phyloP scores from a whole-genome alignment of 2,113 vertebrate genomes.

The Clinocottus analis region DNA sequence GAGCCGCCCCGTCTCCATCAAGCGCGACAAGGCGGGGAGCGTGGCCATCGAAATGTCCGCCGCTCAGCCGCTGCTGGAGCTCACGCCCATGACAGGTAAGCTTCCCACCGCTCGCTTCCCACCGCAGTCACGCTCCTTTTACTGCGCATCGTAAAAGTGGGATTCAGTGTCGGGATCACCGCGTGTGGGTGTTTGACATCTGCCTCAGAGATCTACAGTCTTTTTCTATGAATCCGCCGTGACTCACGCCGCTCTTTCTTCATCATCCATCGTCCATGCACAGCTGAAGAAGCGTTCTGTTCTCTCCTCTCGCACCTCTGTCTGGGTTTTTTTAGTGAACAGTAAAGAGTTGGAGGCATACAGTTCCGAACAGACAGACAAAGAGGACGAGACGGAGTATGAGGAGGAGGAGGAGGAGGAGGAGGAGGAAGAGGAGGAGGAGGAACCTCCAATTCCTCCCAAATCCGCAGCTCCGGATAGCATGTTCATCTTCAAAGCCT shows the following conservation, averaged over 20 bases:
- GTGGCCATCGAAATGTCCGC: constrained; percentile 81
- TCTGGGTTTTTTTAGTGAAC: constrained; percentile 72
- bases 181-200: constrained; percentile 50
- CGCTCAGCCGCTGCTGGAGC: constrained; percentile 81
- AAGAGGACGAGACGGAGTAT: constrained; percentile 69
- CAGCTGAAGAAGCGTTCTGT: constrained; percentile 30
- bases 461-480: constrained; percentile 92
- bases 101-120: neutral
- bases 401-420: constrained; percentile 76
- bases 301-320: constrained; percentile 14
- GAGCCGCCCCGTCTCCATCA: constrained; percentile 73
- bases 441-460: constrained; percentile 79
- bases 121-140: constrained; percentile 22
- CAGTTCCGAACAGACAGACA: constrained; percentile 57
- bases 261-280: constrained; percentile 30
- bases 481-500: constrained; percentile 99
- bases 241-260: constrained; percentile 54
- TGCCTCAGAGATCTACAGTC: constrained; percentile 17
- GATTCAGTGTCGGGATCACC: constrained; percentile 39
- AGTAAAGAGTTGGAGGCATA: constrained; percentile 81
- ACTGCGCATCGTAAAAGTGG: constrained; percentile 15
- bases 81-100: constrained; percentile 82
- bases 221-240: constrained; percentile 28
- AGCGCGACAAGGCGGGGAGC: constrained; percentile 71
- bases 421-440: constrained; percentile 78